These are phyloP conservation scores for Larimichthys crocea DNA, from an alignment of 2,113 vertebrate species.

Conservation along the genomic window DNA sequence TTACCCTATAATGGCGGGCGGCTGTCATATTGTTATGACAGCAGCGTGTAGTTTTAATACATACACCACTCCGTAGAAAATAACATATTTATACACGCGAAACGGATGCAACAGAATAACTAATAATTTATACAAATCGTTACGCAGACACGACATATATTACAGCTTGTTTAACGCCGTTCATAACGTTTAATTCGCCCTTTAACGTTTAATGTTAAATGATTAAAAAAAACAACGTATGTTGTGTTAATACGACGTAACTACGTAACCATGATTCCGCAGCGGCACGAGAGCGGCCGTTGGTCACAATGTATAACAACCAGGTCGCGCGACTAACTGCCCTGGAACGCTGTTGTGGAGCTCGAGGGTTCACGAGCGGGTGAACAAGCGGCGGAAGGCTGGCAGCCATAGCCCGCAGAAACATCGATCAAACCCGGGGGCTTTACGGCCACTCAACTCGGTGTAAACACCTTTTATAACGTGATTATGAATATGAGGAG, in stretches of 20 bases:
- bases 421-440: constrained; percentile 18
- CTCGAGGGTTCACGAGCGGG: constrained; percentile 66
- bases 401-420: constrained; percentile 39
- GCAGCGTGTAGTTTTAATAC: constrained; percentile 43
- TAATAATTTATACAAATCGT: neutral
- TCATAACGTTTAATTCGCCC: neutral
- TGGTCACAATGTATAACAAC: constrained; percentile 15
- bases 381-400: constrained; percentile 43
- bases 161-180: neutral
- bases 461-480: neutral
- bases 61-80: neutral
- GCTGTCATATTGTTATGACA: constrained; percentile 77
- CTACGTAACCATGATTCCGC: constrained; percentile 35
- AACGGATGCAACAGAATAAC: neutral
- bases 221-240: neutral
- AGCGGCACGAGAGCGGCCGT: constrained; percentile 46
- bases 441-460: constrained; percentile 13
- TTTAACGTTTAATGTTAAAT: neutral
- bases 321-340: constrained; percentile 54
- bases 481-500: too few species aligned
- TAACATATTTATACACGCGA: too few species aligned
- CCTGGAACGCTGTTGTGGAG: constrained; percentile 28
- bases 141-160: neutral
- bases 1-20: constrained; percentile 81
- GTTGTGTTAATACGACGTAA: neutral